Evolutionary conservation across 2,113 vertebrate genomes (phyloP), one percentile per base, ranked within the genome.

Genomic region (Ranitomeya imitator): DNA sequence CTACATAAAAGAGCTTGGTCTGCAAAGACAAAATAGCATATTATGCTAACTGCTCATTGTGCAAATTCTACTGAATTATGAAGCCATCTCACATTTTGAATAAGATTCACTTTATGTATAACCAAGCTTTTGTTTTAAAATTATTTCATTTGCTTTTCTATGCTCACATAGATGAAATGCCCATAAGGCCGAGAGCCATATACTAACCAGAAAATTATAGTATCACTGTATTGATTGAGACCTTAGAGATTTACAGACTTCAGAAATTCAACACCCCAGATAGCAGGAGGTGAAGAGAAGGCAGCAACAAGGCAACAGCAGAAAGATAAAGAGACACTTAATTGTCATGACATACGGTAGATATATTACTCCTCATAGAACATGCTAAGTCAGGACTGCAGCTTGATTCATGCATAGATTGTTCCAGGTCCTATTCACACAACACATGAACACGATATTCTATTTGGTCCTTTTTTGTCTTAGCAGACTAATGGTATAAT

Each of bases 161-260:
- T 16, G 23, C 2, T 6, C 16, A 26, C 67, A 69, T 26, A 13
- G 11, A 69, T 26, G 4, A 6, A 26, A 1, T 26, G 67, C 12
- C 31, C 26, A n/a, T 11, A 15, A 19, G 15, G 8, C 71, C 8
- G 71, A 45, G 6, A 37, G 14, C 71, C 10, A 14, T 21, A 55
- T 19, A 77, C 16, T 65, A 65, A 67, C 11, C 81, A 54, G 60
- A 23, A 16, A 6, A 79, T 16, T 19, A 86, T 78, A 86, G 37
- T 37, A 86, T 86, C 74, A 78, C 31, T 52, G n/a, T 86, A 86
- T 74, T 65, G 85, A 78, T 51, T 31, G 21, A 77, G 84, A 61
- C 26, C 67, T 21, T 85, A 21, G 63, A 73, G 65, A 31, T 74
- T 26, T 63, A 60, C 19, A 85, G 7, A 19, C 79, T 83, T 2